Conservation (phyloP, 1,140 invertebrate genomes). For the Drosophila nigromelanica region DNA sequence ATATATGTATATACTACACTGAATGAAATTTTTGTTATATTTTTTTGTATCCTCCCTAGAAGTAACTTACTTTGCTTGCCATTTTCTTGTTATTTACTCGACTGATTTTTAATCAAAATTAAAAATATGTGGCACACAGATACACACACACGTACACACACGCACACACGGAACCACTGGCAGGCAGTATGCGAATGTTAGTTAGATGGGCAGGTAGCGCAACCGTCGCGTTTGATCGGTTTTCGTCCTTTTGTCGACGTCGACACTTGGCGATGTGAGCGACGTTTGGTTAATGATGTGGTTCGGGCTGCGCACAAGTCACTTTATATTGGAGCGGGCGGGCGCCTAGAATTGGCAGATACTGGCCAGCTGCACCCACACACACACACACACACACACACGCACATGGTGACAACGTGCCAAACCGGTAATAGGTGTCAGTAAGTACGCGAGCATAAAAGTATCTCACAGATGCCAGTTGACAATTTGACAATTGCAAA, state of each 20-base stretch:
- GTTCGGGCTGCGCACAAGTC: conserved; percentile 42
- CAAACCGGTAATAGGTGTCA: conserved; percentile 71
- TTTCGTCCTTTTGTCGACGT: conserved; percentile 26
- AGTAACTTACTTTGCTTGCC: conserved; percentile 78
- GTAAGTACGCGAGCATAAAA: conserved; percentile 22
- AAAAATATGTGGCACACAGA: conserved; percentile 10
- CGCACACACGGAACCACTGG: conserved; percentile 21
- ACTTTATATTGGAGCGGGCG: conserved; percentile 66
- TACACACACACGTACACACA: conserved; percentile 22
- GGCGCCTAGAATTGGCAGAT: conserved; percentile 58
- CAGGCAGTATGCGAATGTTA: conserved; percentile 16
- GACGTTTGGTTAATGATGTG: conserved; percentile 67
- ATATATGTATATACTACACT: too few relatives aligned
- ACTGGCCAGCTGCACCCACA: conserved; percentile 53
- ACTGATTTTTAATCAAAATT: conserved; percentile 13
- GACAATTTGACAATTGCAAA: conserved; percentile 62
- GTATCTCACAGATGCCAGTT: conserved; percentile 61
- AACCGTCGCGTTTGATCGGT: conserved; percentile 36
- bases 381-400: conserved; percentile 13
- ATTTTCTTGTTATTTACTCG: conserved; percentile 46
- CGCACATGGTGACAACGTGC: conserved; percentile 34
- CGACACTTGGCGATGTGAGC: conserved; percentile 49
- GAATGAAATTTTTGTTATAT: too few relatives aligned
- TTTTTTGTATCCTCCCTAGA: background rate
- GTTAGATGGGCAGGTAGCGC: background rate